Evolutionary conservation across 2,113 vertebrate genomes (phyloP).

Genomic region (Egretta garzetta): DNA sequence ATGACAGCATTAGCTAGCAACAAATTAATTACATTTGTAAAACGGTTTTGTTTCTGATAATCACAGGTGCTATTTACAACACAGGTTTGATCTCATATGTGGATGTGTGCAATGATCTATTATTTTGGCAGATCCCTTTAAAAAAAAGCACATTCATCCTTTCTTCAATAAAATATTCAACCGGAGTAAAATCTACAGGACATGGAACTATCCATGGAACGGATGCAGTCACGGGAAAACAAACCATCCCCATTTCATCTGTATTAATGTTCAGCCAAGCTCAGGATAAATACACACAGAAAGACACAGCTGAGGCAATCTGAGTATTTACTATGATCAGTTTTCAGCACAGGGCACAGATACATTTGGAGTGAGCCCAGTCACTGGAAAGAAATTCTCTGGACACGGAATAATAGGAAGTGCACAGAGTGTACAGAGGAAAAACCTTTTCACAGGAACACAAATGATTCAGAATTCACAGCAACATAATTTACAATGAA

Average conservation of each 20-base stretch:
- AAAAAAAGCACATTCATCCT: not conserved
- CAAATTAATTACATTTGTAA: not conserved
- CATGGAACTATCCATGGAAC: not conserved
- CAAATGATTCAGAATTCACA: not conserved
- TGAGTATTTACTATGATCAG: not conserved
- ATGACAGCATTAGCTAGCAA: not conserved
- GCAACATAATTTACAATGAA: not conserved
- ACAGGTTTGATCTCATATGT: not conserved
- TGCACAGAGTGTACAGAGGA: not conserved
- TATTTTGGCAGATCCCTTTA: not conserved
- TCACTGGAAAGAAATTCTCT: not conserved
- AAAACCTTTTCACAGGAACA: conserved; percentile 5
- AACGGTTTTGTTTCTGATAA: not conserved
- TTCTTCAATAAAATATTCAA: not conserved
- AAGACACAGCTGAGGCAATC: not conserved
- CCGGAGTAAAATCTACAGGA: not conserved
- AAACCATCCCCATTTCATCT: not conserved
- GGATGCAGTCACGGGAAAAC: not conserved
- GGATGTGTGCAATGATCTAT: not conserved
- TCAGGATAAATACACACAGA: not conserved
- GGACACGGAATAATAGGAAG: not conserved
- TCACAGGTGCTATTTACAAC: conserved; percentile 25
- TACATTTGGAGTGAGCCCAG: not conserved
- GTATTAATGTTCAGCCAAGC: not conserved
- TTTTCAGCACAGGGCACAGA: not conserved